Evolutionary conservation across 2,797 vertebrate species (phyloP).

Genomic region (Anguilla pacifica): DNA sequence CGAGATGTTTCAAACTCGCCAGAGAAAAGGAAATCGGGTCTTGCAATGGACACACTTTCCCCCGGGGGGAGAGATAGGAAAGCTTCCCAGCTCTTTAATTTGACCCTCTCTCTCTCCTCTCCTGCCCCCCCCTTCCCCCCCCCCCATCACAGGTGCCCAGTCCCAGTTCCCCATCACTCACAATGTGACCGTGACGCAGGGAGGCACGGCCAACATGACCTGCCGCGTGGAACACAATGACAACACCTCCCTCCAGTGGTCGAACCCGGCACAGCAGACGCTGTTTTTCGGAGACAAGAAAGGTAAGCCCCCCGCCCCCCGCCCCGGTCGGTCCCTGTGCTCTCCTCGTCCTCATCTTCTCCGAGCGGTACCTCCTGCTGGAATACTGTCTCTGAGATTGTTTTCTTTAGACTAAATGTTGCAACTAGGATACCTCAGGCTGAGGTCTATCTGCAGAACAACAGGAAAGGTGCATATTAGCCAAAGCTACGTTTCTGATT

Average conservation of each 20-base stretch:
- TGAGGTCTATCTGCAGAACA: background rate
- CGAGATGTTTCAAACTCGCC: background rate
- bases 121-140: background rate
- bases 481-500: background rate
- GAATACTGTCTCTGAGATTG: background rate
- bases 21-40: background rate
- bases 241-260: constrained; percentile 99
- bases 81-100: constrained; percentile 1
- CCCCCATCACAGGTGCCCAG: constrained; percentile 73
- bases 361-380: background rate
- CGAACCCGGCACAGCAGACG: constrained; percentile 99
- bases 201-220: constrained; percentile 92
- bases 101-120: background rate
- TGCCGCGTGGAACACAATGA: constrained; percentile 99
- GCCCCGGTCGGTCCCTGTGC: background rate
- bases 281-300: constrained; percentile 99
- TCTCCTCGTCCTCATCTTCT: background rate
- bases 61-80: background rate
- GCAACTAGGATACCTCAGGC: background rate
- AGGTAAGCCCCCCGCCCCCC: constrained; percentile 75
- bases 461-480: background rate
- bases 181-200: constrained; percentile 95
- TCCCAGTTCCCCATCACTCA: constrained; percentile 94
- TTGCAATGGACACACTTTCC: background rate
- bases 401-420: background rate